Percentiles rank a stretch among this genome's conserved stretches.
These are phyloP conservation scores for Entomobrya multifasciata DNA, from an alignment of 2,888 invertebrate species.

Conservation along the genomic window DNA sequence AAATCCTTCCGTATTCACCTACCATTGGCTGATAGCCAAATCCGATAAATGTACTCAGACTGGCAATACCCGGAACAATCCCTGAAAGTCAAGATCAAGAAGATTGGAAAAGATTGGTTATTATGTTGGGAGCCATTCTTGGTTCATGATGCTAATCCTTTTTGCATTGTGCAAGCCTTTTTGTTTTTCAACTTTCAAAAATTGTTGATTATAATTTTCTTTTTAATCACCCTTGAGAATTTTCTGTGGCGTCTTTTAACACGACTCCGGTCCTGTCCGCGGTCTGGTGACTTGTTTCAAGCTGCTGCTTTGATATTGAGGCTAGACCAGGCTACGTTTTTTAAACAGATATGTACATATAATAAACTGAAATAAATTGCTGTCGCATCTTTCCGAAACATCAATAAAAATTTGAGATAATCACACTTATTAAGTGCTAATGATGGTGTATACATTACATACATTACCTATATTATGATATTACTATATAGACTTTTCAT, in stretches of 20 bases:
- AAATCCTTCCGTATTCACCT: slow-evolving; percentile 51
- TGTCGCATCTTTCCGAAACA: slow-evolving; percentile 25
- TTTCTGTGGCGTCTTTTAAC: not conserved
- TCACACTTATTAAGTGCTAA: not conserved
- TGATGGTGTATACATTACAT: too few relatives aligned
- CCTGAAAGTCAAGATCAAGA: slow-evolving; percentile 74
- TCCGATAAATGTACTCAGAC: slow-evolving; percentile 45
- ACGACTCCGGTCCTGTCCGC: not conserved
- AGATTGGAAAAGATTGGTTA: slow-evolving; percentile 47
- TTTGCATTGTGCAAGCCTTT: too few relatives aligned
- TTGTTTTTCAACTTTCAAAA: not conserved
- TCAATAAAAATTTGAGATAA: slow-evolving; percentile 42
- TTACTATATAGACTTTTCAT: too few relatives aligned
- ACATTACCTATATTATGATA: not conserved
- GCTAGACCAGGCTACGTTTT: too few relatives aligned
- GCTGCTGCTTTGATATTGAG: not conserved
- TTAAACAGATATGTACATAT: not conserved
- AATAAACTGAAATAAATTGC: slow-evolving; percentile 30
- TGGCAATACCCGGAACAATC: slow-evolving; percentile 69
- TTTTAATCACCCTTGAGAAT: not conserved
- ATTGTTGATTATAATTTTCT: slow-evolving; percentile 9
- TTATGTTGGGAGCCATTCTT: not conserved
- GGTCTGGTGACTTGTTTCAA: slow-evolving; percentile 28
- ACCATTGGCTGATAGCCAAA: slow-evolving; percentile 61
- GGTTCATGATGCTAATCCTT: not conserved